A percentile compares a stretch with the other conserved stretches of the same genome.
phyloP scores from a whole-genome alignment of 2,888 invertebrate species.

The Cephus pulcher region DNA sequence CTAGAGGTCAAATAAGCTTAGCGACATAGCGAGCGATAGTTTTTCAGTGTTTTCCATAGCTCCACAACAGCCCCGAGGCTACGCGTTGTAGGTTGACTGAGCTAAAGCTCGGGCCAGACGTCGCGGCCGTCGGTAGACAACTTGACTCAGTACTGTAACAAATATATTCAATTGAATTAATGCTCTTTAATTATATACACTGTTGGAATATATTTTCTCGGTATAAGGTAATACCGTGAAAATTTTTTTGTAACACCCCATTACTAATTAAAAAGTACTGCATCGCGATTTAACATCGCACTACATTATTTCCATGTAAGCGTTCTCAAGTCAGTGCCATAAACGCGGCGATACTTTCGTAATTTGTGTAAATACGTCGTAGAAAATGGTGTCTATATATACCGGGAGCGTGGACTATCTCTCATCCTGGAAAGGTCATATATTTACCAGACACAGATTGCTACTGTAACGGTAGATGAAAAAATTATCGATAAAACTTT shows the following conservation, averaged over 20 bases:
- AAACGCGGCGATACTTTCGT: not conserved
- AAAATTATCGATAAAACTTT: not conserved
- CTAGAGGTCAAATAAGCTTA: too few relatives aligned
- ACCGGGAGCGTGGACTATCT: not conserved
- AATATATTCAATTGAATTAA: not conserved
- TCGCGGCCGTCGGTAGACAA: not conserved
- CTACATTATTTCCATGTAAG: not conserved
- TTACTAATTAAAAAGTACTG: not conserved
- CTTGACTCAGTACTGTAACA: not conserved
- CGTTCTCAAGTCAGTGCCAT: not conserved
- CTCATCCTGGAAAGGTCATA: not conserved
- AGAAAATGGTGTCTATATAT: not conserved
- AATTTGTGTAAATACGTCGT: not conserved
- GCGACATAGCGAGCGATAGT: too few relatives aligned
- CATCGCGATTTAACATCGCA: not conserved
- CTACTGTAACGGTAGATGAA: not conserved
- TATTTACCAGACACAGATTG: not conserved
- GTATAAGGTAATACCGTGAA: not conserved
- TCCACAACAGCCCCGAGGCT: too few relatives aligned
- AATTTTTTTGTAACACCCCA: not conserved
- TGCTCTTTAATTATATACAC: not conserved
- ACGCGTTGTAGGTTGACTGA: not conserved
- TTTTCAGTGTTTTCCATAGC: too few relatives aligned
- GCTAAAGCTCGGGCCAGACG: not conserved
- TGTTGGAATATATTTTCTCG: not conserved